These are phyloP conservation scores for Miniopterus natalensis DNA, from an alignment of 2,113 vertebrate genomes.

Conservation along the genomic window DNA sequence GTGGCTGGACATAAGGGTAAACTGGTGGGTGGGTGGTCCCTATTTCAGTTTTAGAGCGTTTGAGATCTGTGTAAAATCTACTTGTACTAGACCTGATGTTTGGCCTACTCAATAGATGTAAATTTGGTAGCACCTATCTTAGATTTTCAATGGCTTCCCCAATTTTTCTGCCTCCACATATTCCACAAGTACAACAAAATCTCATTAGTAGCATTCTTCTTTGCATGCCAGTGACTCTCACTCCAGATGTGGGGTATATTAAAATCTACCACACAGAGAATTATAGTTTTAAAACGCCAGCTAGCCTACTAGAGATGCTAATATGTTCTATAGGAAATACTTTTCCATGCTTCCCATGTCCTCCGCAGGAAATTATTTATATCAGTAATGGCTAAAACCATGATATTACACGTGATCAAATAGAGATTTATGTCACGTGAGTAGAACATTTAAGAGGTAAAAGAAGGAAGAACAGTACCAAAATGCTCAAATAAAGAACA, in stretches of 20 bases:
- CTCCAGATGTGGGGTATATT: background rate
- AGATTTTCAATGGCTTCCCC: background rate
- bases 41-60: background rate
- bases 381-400: background rate
- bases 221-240: background rate
- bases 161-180: background rate
- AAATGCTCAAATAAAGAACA: slow-evolving; percentile 8
- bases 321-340: background rate
- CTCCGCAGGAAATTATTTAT: background rate
- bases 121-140: background rate
- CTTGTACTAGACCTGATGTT: background rate
- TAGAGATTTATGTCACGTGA: background rate
- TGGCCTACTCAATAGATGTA: background rate
- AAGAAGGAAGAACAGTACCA: background rate
- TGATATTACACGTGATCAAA: background rate
- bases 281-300: background rate
- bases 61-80: background rate
- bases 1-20: background rate
- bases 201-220: background rate
- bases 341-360: background rate
- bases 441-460: background rate
- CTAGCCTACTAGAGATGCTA: background rate
- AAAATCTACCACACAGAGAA: background rate
- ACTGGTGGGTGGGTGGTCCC: background rate
- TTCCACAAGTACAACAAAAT: slow-evolving; percentile 3